Conservation (phyloP, 23 tunicate genomes). For the Halocynthia roretzi region DNA sequence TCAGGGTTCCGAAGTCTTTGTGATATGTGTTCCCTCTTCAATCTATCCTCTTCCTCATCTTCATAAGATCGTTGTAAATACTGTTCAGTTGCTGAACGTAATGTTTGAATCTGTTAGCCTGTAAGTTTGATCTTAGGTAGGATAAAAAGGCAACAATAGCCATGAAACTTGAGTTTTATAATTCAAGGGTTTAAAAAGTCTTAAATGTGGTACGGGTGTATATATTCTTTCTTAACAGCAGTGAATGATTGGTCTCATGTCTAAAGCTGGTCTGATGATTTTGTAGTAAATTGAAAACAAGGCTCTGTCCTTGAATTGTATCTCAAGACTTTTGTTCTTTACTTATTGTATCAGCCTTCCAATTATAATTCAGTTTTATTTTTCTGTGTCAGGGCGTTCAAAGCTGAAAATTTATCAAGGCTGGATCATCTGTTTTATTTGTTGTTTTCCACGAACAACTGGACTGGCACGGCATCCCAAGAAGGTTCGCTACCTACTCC, state of each 20-base stretch:
- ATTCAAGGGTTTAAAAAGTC: too few species aligned
- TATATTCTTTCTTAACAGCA: too few species aligned
- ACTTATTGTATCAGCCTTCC: not conserved
- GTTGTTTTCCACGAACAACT: constrained; percentile 6
- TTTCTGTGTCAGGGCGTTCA: constrained; percentile 28
- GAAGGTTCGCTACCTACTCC: too few species aligned
- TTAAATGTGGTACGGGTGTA: too few species aligned
- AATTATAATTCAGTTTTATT: not conserved
- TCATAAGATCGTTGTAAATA: constrained; percentile 27
- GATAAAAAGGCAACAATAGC: too few species aligned
- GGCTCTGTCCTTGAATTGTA: too few species aligned
- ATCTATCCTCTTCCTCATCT: constrained; percentile 39
- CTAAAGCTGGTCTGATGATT: too few species aligned
- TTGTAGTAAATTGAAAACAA: too few species aligned
- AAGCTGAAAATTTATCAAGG: constrained; percentile 52
- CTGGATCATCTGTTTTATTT: constrained; percentile 63
- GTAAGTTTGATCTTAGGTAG: not conserved
- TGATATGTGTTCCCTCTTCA: constrained; percentile 52
- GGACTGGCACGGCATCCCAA: not conserved
- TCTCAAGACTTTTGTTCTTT: too few species aligned
- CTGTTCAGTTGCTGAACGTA: constrained; percentile 29
- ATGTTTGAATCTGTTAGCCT: constrained; percentile 47
- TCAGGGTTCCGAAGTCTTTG: constrained; percentile 35
- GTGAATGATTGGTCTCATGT: too few species aligned
- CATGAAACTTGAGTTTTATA: too few species aligned